Conservation (phyloP, 2,797 vertebrate species). For the Delichon dasypus region DNA sequence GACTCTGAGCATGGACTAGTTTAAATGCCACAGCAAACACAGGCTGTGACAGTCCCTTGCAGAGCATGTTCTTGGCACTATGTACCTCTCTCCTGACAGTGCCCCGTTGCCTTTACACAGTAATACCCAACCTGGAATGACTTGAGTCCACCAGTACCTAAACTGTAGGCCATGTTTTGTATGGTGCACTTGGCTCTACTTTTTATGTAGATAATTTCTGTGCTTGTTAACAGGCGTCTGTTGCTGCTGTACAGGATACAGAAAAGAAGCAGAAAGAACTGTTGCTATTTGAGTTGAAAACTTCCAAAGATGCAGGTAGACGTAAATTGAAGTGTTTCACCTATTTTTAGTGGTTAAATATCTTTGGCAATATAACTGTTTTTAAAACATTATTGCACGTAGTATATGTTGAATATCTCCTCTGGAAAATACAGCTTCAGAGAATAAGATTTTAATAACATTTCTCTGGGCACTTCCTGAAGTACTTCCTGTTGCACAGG, state of each 20-base stretch:
- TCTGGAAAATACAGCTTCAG: background rate
- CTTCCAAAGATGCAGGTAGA: conserved; percentile 77
- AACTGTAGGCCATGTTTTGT: background rate
- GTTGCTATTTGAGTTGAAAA: conserved; percentile 70
- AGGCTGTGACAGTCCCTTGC: background rate
- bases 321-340: background rate
- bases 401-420: background rate
- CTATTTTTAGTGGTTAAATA: background rate
- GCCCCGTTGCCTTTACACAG: background rate
- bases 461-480: background rate
- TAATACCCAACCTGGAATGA: background rate
- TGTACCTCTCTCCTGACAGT: background rate
- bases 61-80: background rate
- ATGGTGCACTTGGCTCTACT: background rate
- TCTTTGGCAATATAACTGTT: background rate
- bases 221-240: conserved; percentile 54
- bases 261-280: conserved; percentile 77
- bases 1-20: background rate
- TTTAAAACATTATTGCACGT: background rate
- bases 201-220: background rate
- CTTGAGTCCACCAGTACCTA: background rate
- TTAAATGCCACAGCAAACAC: background rate
- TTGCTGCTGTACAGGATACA: conserved; percentile 67
- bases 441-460: background rate
- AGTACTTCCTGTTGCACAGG: background rate